Conservation (phyloP, 2,888 invertebrate genomes). For the Melanchra persicariae region DNA sequence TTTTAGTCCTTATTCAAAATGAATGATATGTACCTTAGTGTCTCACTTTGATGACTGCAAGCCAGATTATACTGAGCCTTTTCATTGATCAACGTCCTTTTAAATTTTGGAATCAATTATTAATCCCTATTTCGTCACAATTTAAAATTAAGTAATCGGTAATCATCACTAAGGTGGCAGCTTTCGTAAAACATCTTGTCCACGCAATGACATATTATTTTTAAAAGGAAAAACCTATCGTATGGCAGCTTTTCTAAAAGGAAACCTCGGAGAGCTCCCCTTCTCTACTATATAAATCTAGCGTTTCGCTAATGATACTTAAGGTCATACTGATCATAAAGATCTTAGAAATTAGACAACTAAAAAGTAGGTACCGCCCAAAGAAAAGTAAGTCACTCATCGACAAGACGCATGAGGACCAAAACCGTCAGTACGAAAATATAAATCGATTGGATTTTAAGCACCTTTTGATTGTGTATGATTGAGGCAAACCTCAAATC, state of each 20-base stretch:
- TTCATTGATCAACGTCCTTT: conserved; percentile 41
- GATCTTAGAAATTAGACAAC: too few relatives aligned
- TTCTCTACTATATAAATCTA: background rate
- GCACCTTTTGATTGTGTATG: conserved; percentile 40
- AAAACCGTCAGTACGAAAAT: conserved; percentile 16
- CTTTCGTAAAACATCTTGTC: background rate
- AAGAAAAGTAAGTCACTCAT: conserved; percentile 11
- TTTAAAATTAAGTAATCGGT: too few relatives aligned
- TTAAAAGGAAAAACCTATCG: too few relatives aligned
- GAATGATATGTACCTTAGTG: conserved; percentile 14
- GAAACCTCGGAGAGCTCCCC: background rate
- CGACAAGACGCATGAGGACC: background rate
- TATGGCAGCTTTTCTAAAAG: background rate
- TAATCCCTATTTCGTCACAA: background rate
- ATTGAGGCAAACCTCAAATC: conserved; percentile 56
- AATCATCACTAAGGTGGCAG: too few relatives aligned
- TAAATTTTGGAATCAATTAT: background rate
- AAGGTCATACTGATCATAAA: too few relatives aligned
- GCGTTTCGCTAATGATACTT: too few relatives aligned
- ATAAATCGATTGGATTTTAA: conserved; percentile 48
- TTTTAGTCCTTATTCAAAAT: conserved; percentile 38
- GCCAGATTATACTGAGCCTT: conserved; percentile 10
- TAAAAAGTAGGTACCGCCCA: background rate
- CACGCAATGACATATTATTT: too few relatives aligned
- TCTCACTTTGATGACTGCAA: conserved; percentile 17